A percentile compares a stretch with the other conserved stretches of the same genome.
Evolutionary conservation across 1,140 invertebrate genomes (phyloP).

Genomic region (Sinonovacula constricta): DNA sequence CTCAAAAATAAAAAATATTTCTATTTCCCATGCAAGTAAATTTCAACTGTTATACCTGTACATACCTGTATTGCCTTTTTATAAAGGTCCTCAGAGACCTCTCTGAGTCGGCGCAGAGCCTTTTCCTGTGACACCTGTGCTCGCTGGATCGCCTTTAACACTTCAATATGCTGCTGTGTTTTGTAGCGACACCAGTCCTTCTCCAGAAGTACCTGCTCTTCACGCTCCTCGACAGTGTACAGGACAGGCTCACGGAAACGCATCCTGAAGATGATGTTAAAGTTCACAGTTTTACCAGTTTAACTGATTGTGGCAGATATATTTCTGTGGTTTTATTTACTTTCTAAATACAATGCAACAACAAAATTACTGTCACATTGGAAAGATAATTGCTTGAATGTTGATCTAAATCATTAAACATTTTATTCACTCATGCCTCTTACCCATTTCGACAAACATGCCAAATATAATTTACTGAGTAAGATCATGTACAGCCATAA

Average conservation of each 20-base stretch:
- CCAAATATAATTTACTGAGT: too few relatives aligned
- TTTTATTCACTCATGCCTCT: too few relatives aligned
- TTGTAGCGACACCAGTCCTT: conserved; percentile 40
- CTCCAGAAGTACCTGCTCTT: conserved; percentile 13
- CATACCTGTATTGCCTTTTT: conserved; percentile 88
- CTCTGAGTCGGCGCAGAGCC: conserved; percentile 87
- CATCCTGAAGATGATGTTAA: neutral
- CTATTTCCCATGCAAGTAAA: too few relatives aligned
- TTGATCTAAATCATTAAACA: neutral
- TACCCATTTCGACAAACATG: too few relatives aligned
- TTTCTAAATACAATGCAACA: neutral
- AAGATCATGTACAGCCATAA: too few relatives aligned
- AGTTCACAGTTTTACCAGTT: too few relatives aligned
- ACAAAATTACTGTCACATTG: neutral
- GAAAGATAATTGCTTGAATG: neutral
- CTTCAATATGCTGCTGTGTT: conserved; percentile 61
- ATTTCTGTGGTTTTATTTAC: neutral
- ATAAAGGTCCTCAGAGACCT: conserved; percentile 90
- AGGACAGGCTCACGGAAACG: neutral
- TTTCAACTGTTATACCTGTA: too few relatives aligned
- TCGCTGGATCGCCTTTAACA: conserved; percentile 85
- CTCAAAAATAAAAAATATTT: too few relatives aligned
- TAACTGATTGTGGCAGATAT: neutral
- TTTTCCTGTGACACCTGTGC: conserved; percentile 85
- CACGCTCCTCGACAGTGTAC: conserved; percentile 16